Conservation (phyloP, 2,797 vertebrate genomes). For the Tokudaia tokunoshimensis region DNA sequence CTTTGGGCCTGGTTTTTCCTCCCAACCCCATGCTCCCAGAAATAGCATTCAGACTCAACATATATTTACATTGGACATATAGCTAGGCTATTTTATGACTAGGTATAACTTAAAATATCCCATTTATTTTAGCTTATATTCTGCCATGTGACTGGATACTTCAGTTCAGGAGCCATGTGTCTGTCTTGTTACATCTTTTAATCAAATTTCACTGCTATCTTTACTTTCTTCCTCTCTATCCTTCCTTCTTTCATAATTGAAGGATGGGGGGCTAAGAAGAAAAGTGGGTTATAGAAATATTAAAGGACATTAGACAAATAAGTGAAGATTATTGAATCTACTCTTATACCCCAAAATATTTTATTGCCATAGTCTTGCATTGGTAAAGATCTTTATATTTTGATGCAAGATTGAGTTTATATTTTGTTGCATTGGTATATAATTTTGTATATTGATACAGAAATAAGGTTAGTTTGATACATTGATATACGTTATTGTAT, state of each 20-base stretch:
- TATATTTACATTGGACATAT: neutral
- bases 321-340: neutral
- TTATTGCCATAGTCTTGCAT: neutral
- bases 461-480: neutral
- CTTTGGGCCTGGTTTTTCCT: neutral
- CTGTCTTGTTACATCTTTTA: neutral
- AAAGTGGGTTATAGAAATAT: neutral
- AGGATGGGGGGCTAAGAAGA: neutral
- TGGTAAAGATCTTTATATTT: neutral
- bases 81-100: neutral
- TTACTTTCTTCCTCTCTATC: neutral
- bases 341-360: neutral
- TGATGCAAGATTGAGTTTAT: neutral
- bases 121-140: neutral
- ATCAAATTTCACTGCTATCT: neutral
- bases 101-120: neutral
- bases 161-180: neutral
- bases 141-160: neutral
- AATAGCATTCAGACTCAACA: neutral
- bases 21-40: neutral
- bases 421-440: neutral
- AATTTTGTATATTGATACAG: neutral
- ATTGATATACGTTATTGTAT: neutral
- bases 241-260: neutral
- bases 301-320: neutral